phyloP scores from a whole-genome alignment of 1,140 invertebrate species.

The Anoplolepis gracilipes region DNA sequence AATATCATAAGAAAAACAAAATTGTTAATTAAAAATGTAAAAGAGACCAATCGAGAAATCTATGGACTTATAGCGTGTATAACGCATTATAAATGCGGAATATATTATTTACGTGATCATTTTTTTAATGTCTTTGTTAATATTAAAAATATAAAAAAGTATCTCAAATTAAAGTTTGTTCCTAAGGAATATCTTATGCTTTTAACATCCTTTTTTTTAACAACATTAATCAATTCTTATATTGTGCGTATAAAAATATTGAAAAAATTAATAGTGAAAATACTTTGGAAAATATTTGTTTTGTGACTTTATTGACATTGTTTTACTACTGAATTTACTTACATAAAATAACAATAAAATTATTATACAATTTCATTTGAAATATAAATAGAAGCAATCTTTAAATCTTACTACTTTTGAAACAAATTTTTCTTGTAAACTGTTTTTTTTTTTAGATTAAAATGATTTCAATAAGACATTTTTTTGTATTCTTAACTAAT shows the following conservation, averaged over 20 bases:
- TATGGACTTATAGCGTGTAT: neutral
- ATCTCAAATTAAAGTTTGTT: neutral
- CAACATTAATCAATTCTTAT: neutral
- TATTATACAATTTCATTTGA: neutral
- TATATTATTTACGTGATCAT: neutral
- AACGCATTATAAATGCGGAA: neutral
- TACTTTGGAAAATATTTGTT: neutral
- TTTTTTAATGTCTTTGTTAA: neutral
- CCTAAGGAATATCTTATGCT: neutral
- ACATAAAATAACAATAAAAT: neutral
- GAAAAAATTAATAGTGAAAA: neutral
- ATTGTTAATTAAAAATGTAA: neutral
- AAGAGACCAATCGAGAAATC: neutral
- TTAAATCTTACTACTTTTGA: neutral
- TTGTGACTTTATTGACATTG: no score
- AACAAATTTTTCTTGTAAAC: neutral
- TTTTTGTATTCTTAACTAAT: neutral
- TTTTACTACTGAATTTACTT: no score
- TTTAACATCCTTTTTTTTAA: neutral
- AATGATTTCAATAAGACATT: neutral
- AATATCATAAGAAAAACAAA: neutral
- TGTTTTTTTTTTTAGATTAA: neutral
- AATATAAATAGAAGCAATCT: neutral
- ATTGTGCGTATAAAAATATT: neutral
- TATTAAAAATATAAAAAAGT: slow-evolving; percentile 1